A percentile compares a stretch with the other conserved stretches of the same genome.
Evolutionary conservation across 2,888 invertebrate species (phyloP).

Genomic region (Pollenia angustigena): DNA sequence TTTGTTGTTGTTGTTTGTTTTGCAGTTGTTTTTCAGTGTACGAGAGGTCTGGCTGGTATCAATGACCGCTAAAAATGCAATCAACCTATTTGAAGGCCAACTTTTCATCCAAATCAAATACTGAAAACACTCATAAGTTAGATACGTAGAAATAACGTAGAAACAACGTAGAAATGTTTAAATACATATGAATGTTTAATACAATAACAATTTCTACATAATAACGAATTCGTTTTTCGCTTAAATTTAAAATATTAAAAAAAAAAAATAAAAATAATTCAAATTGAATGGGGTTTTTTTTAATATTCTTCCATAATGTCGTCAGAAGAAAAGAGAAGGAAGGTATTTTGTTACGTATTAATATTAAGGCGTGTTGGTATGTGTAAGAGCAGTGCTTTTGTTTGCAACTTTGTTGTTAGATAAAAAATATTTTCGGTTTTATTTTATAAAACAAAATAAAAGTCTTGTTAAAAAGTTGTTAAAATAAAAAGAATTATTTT

Average conservation of each 20-base stretch:
- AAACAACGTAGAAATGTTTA: no score
- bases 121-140: constrained; percentile 25
- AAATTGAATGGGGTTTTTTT: constrained; percentile 30
- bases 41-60: constrained; percentile 74
- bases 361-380: no score
- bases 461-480: no score
- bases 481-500: no score
- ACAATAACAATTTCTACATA: background rate
- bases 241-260: background rate
- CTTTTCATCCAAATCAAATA: constrained; percentile 71
- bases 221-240: background rate
- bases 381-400: no score
- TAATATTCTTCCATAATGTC: background rate
- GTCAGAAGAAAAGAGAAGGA: background rate
- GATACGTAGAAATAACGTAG: background rate
- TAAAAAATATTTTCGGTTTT: no score
- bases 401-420: no score
- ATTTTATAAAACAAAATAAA: no score
- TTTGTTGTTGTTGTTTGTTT: background rate
- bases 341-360: background rate
- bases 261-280: background rate
- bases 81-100: constrained; percentile 83
- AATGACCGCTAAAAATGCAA: constrained; percentile 83
- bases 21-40: constrained; percentile 71
- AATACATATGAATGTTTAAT: background rate